These are phyloP conservation scores for Saguinus imperator DNA, from an alignment of 2,113 vertebrate genomes.

Conservation along the genomic window DNA sequence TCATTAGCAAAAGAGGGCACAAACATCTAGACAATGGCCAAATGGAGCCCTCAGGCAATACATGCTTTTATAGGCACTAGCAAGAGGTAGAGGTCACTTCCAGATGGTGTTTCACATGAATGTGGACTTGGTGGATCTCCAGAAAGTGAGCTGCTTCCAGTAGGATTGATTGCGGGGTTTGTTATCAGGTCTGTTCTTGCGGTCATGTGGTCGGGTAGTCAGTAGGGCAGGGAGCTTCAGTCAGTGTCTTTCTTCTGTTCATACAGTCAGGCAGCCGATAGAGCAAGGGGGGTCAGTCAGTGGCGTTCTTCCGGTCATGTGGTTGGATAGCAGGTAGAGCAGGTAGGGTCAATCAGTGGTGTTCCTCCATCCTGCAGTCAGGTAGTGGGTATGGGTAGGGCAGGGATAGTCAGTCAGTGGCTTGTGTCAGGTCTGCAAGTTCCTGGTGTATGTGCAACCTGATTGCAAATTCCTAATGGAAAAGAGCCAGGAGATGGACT, in stretches of 20 bases:
- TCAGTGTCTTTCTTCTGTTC: too few relatives aligned
- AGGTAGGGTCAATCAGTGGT: too few relatives aligned
- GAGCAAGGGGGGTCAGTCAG: too few relatives aligned
- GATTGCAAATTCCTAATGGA: background rate
- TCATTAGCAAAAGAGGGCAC: background rate
- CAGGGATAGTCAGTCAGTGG: too few relatives aligned
- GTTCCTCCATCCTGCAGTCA: too few relatives aligned
- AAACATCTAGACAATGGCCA: background rate
- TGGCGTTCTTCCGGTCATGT: rapidly evolving
- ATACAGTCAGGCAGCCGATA: too few relatives aligned
- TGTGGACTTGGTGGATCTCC: background rate
- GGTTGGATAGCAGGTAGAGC: rapidly evolving
- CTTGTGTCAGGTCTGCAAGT: background rate
- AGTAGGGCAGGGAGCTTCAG: too few relatives aligned
- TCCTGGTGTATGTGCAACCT: background rate
- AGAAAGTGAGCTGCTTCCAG: background rate
- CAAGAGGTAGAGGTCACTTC: background rate
- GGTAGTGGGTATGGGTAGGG: too few relatives aligned
- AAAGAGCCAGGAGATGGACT: background rate
- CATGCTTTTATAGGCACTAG: background rate
- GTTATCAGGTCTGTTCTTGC: rapidly evolving
- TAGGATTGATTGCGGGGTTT: rapidly evolving
- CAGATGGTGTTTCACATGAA: background rate
- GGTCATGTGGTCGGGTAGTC: background rate
- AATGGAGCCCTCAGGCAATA: background rate